Evolutionary conservation across 2,888 invertebrate genomes (phyloP).

Genomic region (Polylopha cassiicola): DNA sequence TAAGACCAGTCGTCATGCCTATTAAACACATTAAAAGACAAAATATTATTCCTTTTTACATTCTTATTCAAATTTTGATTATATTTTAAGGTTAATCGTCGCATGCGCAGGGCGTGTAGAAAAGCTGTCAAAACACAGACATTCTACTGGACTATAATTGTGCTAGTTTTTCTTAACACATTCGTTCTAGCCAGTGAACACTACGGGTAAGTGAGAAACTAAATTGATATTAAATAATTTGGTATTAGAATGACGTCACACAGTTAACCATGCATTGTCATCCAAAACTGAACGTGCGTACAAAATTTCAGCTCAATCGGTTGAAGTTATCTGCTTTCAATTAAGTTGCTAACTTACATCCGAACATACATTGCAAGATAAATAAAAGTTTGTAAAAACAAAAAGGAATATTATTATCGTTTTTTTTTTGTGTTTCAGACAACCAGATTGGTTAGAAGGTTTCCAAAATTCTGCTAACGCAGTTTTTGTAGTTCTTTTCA

Average conservation of each 20-base stretch:
- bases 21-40: too few species aligned
- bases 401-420: neutral
- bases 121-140: slow-evolving; percentile 97
- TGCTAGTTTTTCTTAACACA: slow-evolving; percentile 98
- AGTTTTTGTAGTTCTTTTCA: slow-evolving; percentile 97
- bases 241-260: too few species aligned
- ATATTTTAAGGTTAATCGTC: slow-evolving; percentile 80
- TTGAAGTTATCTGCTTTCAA: too few species aligned
- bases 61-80: neutral
- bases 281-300: too few species aligned
- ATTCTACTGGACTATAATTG: slow-evolving; percentile 99
- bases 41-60: neutral
- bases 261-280: too few species aligned
- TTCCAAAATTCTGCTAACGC: slow-evolving; percentile 98
- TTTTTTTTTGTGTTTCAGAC: slow-evolving; percentile 57
- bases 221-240: too few species aligned
- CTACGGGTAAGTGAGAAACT: slow-evolving; percentile 73
- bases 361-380: too few species aligned
- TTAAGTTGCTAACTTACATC: too few species aligned
- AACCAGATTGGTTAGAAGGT: slow-evolving; percentile 93
- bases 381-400: too few species aligned
- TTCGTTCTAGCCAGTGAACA: slow-evolving; percentile 98
- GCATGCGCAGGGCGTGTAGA: slow-evolving; percentile 93
- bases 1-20: too few species aligned
- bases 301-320: too few species aligned